phyloP scores from a whole-genome alignment of 2,113 vertebrate species.

The Thalassoma bifasciatum region DNA sequence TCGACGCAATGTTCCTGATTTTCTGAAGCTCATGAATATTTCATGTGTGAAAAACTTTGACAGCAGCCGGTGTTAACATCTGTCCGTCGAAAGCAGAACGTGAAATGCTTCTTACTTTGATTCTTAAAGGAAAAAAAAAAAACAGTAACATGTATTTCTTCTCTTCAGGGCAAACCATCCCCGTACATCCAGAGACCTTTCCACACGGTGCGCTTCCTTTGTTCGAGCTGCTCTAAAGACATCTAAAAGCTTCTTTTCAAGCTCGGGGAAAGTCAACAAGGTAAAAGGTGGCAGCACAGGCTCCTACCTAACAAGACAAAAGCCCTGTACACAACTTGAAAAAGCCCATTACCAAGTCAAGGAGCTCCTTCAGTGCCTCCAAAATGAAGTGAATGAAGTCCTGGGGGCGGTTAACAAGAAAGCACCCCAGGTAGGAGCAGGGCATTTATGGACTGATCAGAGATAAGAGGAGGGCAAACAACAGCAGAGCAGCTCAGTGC shows the following conservation, averaged over 20 bases:
- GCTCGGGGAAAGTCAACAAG: slow-evolving; percentile 38
- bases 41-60: slow-evolving; percentile 33
- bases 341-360: slow-evolving; percentile 54
- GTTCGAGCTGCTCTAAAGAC: slow-evolving; percentile 28
- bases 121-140: not conserved
- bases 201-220: slow-evolving; percentile 8
- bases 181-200: slow-evolving; percentile 10
- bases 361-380: slow-evolving; percentile 40
- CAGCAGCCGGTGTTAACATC: slow-evolving; percentile 18
- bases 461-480: slow-evolving; percentile 41
- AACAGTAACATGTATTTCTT: not conserved
- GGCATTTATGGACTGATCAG: slow-evolving; percentile 42
- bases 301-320: slow-evolving; percentile 45
- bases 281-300: slow-evolving; percentile 36
- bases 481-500: slow-evolving; percentile 6
- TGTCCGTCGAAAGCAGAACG: not conserved
- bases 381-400: slow-evolving; percentile 52
- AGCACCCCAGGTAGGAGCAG: slow-evolving; percentile 37
- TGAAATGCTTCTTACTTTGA: not conserved
- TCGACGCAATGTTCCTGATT: slow-evolving; percentile 39
- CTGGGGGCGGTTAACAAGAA: slow-evolving; percentile 52
- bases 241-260: slow-evolving; percentile 49
- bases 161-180: slow-evolving; percentile 6
- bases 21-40: slow-evolving; percentile 55
- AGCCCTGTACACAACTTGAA: slow-evolving; percentile 26